phyloP scores from a whole-genome alignment of 1,140 invertebrate species.

The Coelopa frigida region DNA sequence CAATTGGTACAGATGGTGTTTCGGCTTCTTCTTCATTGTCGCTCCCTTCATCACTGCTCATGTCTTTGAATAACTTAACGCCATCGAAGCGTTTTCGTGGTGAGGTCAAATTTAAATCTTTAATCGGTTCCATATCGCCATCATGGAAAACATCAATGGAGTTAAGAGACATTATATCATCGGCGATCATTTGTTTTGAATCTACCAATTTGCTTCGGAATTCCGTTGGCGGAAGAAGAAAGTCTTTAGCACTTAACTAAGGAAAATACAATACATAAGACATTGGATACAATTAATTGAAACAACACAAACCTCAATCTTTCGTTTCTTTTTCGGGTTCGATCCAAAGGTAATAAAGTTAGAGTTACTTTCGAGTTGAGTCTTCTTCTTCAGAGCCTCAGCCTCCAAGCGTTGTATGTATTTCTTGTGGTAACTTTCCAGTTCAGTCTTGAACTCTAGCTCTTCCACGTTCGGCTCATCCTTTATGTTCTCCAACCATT shows the following conservation, averaged over 20 bases:
- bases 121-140: slow-evolving; percentile 16
- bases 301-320: too few relatives aligned
- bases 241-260: too few relatives aligned
- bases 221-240: too few relatives aligned
- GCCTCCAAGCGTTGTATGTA: slow-evolving; percentile 2
- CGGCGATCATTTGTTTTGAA: too few relatives aligned
- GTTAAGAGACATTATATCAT: neutral
- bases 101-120: neutral
- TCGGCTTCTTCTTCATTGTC: slow-evolving; percentile 5
- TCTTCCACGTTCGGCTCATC: neutral
- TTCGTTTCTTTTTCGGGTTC: neutral
- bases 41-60: slow-evolving; percentile 14
- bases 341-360: neutral
- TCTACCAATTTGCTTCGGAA: neutral
- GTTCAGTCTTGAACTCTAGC: slow-evolving; percentile 6
- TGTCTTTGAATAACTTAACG: slow-evolving; percentile 16
- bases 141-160: slow-evolving; percentile 13
- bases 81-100: slow-evolving; percentile 12
- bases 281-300: too few relatives aligned
- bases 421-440: neutral
- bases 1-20: too few relatives aligned
- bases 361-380: too few relatives aligned
- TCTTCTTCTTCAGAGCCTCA: slow-evolving; percentile 3
- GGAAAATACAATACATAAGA: too few relatives aligned
- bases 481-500: slow-evolving; percentile 3